Conservation (phyloP, 1,140 invertebrate genomes). For the Tyrophagus putrescentiae region DNA sequence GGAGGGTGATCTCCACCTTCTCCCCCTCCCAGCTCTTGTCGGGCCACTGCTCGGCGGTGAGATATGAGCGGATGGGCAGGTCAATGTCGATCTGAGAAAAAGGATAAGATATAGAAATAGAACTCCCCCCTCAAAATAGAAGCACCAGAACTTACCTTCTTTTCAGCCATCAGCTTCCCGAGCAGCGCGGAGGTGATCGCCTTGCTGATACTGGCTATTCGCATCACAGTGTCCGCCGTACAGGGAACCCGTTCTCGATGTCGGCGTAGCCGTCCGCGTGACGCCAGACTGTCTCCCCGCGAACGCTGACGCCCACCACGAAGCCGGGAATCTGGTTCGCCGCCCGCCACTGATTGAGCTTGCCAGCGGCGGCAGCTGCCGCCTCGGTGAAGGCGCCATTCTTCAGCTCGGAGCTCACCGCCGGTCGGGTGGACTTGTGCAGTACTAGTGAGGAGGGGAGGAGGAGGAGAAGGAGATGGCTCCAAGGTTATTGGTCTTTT, state of each 20-base stretch:
- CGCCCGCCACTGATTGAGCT: neutral
- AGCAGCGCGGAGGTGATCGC: conserved; percentile 42
- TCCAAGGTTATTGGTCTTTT: too few relatives aligned
- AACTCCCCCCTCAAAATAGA: too few relatives aligned
- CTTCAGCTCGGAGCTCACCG: too few relatives aligned
- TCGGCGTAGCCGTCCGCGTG: conserved; percentile 45
- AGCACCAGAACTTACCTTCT: too few relatives aligned
- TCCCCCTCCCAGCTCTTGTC: conserved; percentile 38
- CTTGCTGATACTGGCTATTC: conserved; percentile 51
- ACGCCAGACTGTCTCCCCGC: conserved; percentile 40
- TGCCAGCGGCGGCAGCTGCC: too few relatives aligned
- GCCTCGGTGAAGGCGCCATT: too few relatives aligned
- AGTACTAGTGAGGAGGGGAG: too few relatives aligned
- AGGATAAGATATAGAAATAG: too few relatives aligned
- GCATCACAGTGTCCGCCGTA: conserved; percentile 40
- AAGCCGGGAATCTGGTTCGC: conserved; percentile 36
- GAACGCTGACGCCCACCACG: conserved; percentile 40
- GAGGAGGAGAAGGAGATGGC: too few relatives aligned
- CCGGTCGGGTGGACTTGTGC: too few relatives aligned
- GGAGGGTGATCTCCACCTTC: conserved; percentile 38
- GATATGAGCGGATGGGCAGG: conserved; percentile 41
- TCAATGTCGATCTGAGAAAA: too few relatives aligned
- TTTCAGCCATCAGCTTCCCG: conserved; percentile 41
- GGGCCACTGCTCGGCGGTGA: conserved; percentile 38
- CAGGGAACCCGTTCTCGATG: conserved; percentile 43